phyloP scores from a whole-genome alignment of 2,888 invertebrate species.

The Ischnura elegans region DNA sequence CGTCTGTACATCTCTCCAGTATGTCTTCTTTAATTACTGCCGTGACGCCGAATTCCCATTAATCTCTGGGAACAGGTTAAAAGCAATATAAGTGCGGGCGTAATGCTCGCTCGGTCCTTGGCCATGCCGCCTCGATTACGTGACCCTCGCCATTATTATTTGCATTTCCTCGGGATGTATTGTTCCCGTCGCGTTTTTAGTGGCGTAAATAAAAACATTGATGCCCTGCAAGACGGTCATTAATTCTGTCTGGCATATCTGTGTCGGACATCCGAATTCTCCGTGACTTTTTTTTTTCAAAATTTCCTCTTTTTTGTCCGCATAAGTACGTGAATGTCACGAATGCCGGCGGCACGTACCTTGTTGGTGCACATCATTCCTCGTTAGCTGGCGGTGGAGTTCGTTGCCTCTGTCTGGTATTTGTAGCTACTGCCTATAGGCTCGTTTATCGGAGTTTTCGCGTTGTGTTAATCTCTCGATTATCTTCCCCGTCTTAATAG shows the following conservation, averaged over 20 bases:
- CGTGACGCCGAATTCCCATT: constrained; percentile 30
- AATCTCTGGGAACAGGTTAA: constrained; percentile 23
- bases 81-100: not conserved
- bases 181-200: not conserved
- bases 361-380: not conserved
- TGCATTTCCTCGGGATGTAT: not conserved
- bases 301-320: not conserved
- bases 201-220: not conserved
- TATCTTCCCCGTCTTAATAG: not conserved
- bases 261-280: not conserved
- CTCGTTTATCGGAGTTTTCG: not conserved
- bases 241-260: constrained; percentile 15
- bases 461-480: not conserved
- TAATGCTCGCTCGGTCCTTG: not conserved
- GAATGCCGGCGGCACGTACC: not conserved
- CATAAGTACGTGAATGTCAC: not conserved
- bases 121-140: not conserved
- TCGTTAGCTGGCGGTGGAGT: not conserved
- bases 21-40: constrained; percentile 2
- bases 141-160: constrained; percentile 33
- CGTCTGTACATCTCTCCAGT: constrained; percentile 22
- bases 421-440: not conserved
- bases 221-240: not conserved
- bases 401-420: not conserved
- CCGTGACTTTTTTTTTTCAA: not conserved